Conservation (phyloP, 2,888 invertebrate genomes). For the Mythimna lalbum region DNA sequence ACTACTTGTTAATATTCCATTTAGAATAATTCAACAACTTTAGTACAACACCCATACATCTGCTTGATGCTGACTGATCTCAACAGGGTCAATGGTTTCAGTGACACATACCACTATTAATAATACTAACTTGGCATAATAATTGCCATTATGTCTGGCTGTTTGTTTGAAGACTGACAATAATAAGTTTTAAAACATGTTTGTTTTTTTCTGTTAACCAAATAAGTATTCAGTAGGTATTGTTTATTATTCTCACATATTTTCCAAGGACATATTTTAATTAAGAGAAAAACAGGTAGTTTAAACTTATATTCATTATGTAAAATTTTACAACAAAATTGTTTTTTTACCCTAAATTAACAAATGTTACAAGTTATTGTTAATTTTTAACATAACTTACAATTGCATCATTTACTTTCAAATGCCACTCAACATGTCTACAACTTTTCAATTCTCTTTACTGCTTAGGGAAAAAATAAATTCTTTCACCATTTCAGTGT, state of each 20-base stretch:
- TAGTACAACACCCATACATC: not conserved
- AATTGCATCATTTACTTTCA: no score
- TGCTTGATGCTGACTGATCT: slow-evolving; percentile 18
- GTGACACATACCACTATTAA: slow-evolving; percentile 36
- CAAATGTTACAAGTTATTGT: no score
- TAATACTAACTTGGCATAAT: slow-evolving; percentile 22
- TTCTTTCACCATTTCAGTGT: no score
- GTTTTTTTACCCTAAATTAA: no score
- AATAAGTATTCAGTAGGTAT: not conserved
- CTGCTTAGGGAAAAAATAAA: not conserved
- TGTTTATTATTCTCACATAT: not conserved
- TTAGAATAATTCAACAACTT: slow-evolving; percentile 11
- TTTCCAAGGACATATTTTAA: slow-evolving; percentile 4
- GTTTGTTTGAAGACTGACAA: not conserved
- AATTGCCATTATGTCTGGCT: slow-evolving; percentile 8
- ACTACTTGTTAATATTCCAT: not conserved
- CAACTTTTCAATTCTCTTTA: not conserved
- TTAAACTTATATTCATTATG: not conserved
- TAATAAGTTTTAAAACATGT: not conserved
- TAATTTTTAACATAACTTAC: no score
- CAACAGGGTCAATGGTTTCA: slow-evolving; percentile 44
- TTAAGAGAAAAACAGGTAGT: not conserved
- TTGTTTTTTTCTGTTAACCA: not conserved
- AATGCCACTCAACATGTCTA: not conserved
- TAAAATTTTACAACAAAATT: not conserved